phyloP scores from a whole-genome alignment of 1,140 invertebrate genomes.

The Anastrepha obliqua region DNA sequence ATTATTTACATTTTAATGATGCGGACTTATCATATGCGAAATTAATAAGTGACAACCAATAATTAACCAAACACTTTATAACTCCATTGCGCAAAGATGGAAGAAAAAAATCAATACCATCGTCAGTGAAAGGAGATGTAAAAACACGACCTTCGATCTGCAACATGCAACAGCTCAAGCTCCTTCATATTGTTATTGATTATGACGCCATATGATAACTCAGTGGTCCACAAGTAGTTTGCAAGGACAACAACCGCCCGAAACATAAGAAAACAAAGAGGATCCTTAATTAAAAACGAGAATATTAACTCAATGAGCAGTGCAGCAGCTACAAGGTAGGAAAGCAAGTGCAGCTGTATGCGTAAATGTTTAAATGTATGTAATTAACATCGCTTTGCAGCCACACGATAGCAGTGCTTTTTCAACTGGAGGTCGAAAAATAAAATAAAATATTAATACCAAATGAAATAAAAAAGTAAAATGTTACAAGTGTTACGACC shows the following conservation, averaged over 20 bases:
- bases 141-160: neutral
- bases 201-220: neutral
- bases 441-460: neutral
- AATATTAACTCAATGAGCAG: conserved; percentile 25
- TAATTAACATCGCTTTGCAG: conserved; percentile 2
- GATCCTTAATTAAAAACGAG: conserved; percentile 39
- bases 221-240: neutral
- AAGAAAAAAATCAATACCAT: neutral
- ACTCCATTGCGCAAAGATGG: neutral
- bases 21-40: conserved; percentile 23
- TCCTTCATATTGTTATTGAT: neutral
- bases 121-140: neutral
- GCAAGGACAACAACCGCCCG: neutral
- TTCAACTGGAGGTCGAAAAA: too few species aligned
- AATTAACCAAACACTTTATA: conserved; percentile 43
- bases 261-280: neutral
- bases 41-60: conserved; percentile 43
- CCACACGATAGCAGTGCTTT: neutral
- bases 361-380: neutral
- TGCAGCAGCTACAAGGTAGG: neutral
- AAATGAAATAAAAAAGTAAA: neutral
- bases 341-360: neutral
- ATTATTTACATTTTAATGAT: neutral
- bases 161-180: conserved; percentile 16
- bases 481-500: neutral